A percentile compares a stretch with the other conserved stretches of the same genome.
These are phyloP conservation scores for Centruroides sculpturatus DNA, from an alignment of 1,140 invertebrate species.

Conservation along the genomic window DNA sequence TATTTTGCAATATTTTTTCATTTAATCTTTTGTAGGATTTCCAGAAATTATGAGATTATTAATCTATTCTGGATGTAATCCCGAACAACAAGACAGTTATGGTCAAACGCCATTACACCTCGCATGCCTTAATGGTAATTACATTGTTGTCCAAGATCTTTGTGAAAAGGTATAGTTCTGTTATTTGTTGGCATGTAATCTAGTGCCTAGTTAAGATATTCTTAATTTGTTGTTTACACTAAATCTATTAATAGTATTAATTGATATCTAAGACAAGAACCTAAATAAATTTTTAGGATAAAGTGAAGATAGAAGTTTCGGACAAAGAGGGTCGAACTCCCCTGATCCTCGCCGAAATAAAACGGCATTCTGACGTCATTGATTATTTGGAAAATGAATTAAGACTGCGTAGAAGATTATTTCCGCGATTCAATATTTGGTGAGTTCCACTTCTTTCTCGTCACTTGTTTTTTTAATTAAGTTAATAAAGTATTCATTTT, in stretches of 20 bases:
- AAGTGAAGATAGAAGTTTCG: neutral
- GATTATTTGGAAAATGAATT: slow-evolving; percentile 61
- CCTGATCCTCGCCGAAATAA: slow-evolving; percentile 67
- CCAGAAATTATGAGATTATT: slow-evolving; percentile 69
- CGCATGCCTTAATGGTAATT: slow-evolving; percentile 73
- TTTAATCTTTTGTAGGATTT: slow-evolving; percentile 37
- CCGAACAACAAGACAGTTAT: slow-evolving; percentile 80
- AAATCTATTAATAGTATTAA: too few species aligned
- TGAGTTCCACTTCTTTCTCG: slow-evolving; percentile 24
- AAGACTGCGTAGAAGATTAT: slow-evolving; percentile 61
- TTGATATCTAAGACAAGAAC: too few species aligned
- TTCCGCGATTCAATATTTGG: slow-evolving; percentile 75
- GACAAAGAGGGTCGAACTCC: slow-evolving; percentile 88
- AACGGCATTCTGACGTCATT: slow-evolving; percentile 68
- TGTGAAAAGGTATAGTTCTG: slow-evolving; percentile 57
- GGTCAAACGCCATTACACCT: slow-evolving; percentile 84
- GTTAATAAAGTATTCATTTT: too few species aligned
- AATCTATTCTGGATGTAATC: slow-evolving; percentile 76
- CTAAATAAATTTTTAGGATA: too few species aligned
- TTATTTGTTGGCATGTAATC: neutral
- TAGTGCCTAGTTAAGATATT: slow-evolving; percentile 20
- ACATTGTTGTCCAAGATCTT: slow-evolving; percentile 44
- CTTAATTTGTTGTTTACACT: slow-evolving; percentile 42
- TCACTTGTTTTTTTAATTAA: neutral
- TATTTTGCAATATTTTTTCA: too few species aligned